Base-by-base conservation (phyloP, 2,113 vertebrate genomes). In the Semicossyphus pulcher region DNA sequence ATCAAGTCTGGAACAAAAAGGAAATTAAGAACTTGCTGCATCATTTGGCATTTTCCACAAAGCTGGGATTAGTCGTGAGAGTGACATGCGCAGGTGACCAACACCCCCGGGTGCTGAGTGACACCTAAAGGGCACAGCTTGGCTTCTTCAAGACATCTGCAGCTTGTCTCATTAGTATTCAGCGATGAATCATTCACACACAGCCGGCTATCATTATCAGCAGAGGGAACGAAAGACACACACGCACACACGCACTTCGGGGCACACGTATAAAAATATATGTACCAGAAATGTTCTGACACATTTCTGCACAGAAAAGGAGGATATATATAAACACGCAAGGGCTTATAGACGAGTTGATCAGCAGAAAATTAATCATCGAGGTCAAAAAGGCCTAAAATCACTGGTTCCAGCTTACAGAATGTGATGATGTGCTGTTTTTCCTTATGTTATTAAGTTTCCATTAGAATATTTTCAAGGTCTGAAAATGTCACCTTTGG, bases 161-260 rank as follows among this genome's bases (percentile, higher is more conserved):
- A 83, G 80, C 74, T 18, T 16, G 75, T 80, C 86, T 91, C 86
- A 86, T 91, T 89, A 86, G 72, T 73, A 89, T 91, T 85, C 82
- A 69, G 73, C 72, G 61, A 90, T 89, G 85, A 91, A 90, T 90
- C 88, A 89, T 89, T 90, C 88, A 86, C 78, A 89, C 71, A 70
- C 67, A 87, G 72, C 79, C 59, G 54, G 66, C 79, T 81, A 75
- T 72, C 77, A 76, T 86, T 84, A 90, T 81, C 86, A 83, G 81
- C 64, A 81, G 58, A 78, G 44, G 57, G 53, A 25, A 1, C 34
- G 66, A 48, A 51, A 62, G 57, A 26, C 5, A 12, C 26, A 71
- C 7, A 48, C 29, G 21, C 31, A 34, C 36, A 39, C 42, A 16
- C n/a, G 37, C 16, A 58, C 32, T 23, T 11, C 39, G 14, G 37